These are phyloP conservation scores for Orthochromis malagaraziensis DNA, from an alignment of 2,113 vertebrate species.

Conservation along the genomic window DNA sequence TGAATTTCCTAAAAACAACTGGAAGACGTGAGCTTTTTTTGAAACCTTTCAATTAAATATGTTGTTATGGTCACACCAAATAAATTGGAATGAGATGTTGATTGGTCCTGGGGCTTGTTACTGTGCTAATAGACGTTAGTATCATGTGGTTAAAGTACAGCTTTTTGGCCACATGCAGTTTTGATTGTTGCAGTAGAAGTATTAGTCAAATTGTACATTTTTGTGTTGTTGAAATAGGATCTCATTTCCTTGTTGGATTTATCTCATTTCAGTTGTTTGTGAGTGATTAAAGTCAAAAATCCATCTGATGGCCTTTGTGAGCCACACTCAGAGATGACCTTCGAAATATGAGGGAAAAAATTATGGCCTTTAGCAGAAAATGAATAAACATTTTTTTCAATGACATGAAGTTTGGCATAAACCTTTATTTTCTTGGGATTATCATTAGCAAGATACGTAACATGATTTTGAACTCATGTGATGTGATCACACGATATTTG, in stretches of 20 bases:
- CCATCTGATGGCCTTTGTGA: not conserved
- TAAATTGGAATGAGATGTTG: not conserved
- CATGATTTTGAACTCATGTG: not conserved
- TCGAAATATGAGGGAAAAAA: not conserved
- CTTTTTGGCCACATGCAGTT: not conserved
- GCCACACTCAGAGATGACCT: not conserved
- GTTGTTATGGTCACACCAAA: not conserved
- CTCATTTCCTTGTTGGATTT: not conserved
- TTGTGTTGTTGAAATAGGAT: not conserved
- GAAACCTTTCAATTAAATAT: not conserved
- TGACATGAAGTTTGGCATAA: not conserved
- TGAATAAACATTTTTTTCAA: not conserved
- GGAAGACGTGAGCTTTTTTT: not conserved
- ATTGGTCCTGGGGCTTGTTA: not conserved
- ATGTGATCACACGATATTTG: not conserved
- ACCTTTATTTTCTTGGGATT: not conserved
- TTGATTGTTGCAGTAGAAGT: not conserved
- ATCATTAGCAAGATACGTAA: not conserved
- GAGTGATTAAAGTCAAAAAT: not conserved
- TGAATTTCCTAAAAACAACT: not conserved
- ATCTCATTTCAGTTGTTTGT: not conserved
- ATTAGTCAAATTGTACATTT: not conserved
- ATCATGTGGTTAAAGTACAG: not conserved
- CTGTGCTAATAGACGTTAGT: not conserved
- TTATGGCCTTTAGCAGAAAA: not conserved